Evolutionary conservation across 2,113 vertebrate species (phyloP).

Genomic region (Odocoileus hemionus): DNA sequence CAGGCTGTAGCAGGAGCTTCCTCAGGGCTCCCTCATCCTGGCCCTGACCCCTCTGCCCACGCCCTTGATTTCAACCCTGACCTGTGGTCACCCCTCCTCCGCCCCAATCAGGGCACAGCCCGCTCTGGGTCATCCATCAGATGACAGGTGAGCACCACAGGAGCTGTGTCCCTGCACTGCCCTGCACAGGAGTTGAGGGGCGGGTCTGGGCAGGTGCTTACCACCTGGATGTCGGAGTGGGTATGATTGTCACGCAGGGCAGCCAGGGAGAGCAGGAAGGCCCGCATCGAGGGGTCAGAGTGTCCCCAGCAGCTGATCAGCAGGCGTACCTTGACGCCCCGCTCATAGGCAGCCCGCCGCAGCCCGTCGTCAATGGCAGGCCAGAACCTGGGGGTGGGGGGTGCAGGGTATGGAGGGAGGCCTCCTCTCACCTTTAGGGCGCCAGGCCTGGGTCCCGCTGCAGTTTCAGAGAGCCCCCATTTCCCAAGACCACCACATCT

Average conservation of each 20-base stretch:
- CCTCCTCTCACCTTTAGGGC: background rate
- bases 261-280: conserved; percentile 89
- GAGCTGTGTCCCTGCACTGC: background rate
- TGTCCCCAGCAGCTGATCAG: conserved; percentile 87
- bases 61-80: background rate
- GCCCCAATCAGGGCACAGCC: fast-evolving
- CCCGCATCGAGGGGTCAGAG: conserved; percentile 81
- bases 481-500: background rate
- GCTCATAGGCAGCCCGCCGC: conserved; percentile 82
- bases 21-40: background rate
- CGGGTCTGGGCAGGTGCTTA: conserved; percentile 59
- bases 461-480: background rate
- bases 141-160: background rate
- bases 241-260: conserved; percentile 79
- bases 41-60: background rate
- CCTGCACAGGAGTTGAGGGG: background rate
- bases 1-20: too few relatives aligned
- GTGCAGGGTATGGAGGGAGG: background rate
- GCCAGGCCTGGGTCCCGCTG: background rate
- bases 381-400: conserved; percentile 85
- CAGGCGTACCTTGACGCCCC: conserved; percentile 78
- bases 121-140: background rate
- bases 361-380: conserved; percentile 84
- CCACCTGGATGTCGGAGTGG: conserved; percentile 87
- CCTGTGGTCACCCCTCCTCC: background rate